These are phyloP conservation scores for Polyergus mexicanus DNA, from an alignment of 1,140 invertebrate genomes.

Conservation along the genomic window DNA sequence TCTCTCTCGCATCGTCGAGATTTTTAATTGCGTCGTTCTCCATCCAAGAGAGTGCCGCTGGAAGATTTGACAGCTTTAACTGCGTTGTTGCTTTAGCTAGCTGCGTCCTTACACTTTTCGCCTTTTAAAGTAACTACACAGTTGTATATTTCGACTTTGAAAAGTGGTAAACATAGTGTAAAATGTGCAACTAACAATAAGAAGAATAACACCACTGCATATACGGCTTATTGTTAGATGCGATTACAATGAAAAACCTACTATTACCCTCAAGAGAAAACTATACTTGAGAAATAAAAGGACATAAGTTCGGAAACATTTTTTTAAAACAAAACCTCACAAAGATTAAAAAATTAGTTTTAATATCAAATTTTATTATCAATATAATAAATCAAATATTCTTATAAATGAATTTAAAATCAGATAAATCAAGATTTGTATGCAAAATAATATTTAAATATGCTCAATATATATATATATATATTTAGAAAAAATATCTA, in stretches of 20 bases:
- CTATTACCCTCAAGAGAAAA: not conserved
- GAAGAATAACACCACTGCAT: not conserved
- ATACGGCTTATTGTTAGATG: not conserved
- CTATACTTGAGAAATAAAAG: not conserved
- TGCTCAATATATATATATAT: not conserved
- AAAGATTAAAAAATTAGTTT: not conserved
- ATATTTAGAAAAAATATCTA: not conserved
- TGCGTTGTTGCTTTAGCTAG: not conserved
- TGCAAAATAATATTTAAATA: conserved; percentile 4
- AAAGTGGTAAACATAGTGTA: not conserved
- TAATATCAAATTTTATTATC: not conserved
- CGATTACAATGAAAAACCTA: not conserved
- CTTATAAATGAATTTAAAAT: not conserved
- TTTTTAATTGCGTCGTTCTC: conserved; percentile 52
- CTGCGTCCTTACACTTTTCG: not conserved
- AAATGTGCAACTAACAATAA: not conserved
- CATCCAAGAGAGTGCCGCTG: not conserved
- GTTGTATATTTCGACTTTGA: conserved; percentile 4
- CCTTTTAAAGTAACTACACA: conserved; percentile 25
- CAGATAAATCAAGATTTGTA: not conserved
- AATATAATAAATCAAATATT: not conserved
- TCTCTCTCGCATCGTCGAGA: conserved; percentile 21
- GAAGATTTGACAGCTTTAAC: conserved; percentile 3
- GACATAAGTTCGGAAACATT: not conserved
- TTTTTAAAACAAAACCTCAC: not conserved